These are phyloP conservation scores for Callyntrura sp. DNA, from an alignment of 2,888 invertebrate species.

Conservation along the genomic window DNA sequence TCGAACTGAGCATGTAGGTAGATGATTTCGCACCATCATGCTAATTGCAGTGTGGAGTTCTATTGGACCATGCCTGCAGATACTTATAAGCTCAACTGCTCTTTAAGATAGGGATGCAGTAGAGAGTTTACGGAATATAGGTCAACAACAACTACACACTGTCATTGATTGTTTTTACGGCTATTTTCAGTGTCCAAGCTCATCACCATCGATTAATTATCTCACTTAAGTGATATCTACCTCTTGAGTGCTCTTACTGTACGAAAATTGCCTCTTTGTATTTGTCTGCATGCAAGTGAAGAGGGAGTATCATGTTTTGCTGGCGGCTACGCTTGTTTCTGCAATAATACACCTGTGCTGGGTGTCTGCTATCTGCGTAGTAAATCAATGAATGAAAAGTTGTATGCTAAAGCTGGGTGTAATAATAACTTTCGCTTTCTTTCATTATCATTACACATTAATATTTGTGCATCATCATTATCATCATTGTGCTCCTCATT, in stretches of 20 bases:
- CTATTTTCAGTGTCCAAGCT: slow-evolving; percentile 12
- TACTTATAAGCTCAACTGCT: too few species aligned
- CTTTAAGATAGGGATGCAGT: too few species aligned
- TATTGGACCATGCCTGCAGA: not conserved
- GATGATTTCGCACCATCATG: slow-evolving; percentile 23
- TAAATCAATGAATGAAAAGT: slow-evolving; percentile 10
- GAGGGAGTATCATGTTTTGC: too few species aligned
- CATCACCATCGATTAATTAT: slow-evolving; percentile 24
- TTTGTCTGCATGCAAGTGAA: too few species aligned
- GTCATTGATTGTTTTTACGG: not conserved
- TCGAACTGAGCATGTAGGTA: too few species aligned
- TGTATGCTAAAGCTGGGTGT: not conserved
- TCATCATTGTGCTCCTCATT: not conserved
- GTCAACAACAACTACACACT: slow-evolving; percentile 29
- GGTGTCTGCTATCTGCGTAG: slow-evolving; percentile 20
- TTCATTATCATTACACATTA: slow-evolving; percentile 30
- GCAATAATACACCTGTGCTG: too few species aligned
- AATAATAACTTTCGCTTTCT: slow-evolving; percentile 50
- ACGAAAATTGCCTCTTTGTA: too few species aligned
- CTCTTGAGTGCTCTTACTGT: too few species aligned
- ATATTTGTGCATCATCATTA: slow-evolving; percentile 12
- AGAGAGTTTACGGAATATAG: slow-evolving; percentile 27
- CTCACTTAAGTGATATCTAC: too few species aligned
- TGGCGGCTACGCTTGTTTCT: too few species aligned
- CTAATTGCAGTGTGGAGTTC: slow-evolving; percentile 15